Evolutionary conservation across 1,140 invertebrate species (phyloP).

Genomic region (Drosophila funebris): DNA sequence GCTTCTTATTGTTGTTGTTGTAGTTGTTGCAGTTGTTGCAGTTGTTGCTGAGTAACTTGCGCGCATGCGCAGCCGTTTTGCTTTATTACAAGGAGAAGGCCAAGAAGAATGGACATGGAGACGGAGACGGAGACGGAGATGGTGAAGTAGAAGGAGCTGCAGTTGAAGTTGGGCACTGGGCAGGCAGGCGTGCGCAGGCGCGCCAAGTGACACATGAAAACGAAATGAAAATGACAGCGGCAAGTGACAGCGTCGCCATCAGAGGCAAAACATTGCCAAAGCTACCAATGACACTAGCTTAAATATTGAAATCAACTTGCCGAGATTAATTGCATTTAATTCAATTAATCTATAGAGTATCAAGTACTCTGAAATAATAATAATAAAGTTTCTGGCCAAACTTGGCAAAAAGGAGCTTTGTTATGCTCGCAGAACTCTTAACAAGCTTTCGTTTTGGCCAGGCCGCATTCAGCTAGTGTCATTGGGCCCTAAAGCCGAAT

Average conservation of each 20-base stretch:
- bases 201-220: slow-evolving; percentile 80
- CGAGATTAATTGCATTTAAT: not conserved
- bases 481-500: slow-evolving; percentile 9
- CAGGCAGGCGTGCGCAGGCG: slow-evolving; percentile 49
- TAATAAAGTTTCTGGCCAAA: too few relatives aligned
- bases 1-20: slow-evolving; percentile 40
- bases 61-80: slow-evolving; percentile 77
- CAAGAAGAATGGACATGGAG: not conserved
- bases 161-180: slow-evolving; percentile 3
- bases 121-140: slow-evolving; percentile 21
- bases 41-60: slow-evolving; percentile 4
- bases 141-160: slow-evolving; percentile 5
- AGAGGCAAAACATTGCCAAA: slow-evolving; percentile 46
- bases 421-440: too few relatives aligned
- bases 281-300: slow-evolving; percentile 37
- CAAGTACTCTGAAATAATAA: too few relatives aligned
- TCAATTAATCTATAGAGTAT: too few relatives aligned
- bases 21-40: slow-evolving; percentile 5
- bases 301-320: not conserved
- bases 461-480: slow-evolving; percentile 39
- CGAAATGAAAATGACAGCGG: slow-evolving; percentile 80
- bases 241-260: slow-evolving; percentile 73
- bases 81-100: slow-evolving; percentile 65
- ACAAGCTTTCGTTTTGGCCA: too few relatives aligned
- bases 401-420: too few relatives aligned